Evolutionary conservation across 2,113 vertebrate species (phyloP).

Genomic region (Mustela nigripes): DNA sequence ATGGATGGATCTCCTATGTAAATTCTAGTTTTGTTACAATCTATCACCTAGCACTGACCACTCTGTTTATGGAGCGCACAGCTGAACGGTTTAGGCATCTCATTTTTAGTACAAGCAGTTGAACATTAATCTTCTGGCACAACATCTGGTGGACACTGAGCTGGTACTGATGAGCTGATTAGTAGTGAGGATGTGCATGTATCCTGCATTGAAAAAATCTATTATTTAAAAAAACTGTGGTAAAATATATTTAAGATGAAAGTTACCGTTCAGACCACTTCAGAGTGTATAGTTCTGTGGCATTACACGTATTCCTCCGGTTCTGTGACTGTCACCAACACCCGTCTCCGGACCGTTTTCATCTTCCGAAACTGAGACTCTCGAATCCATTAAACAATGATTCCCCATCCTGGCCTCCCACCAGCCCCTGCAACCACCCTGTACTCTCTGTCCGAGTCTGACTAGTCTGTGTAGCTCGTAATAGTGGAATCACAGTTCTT

Average conservation of each 20-base stretch:
- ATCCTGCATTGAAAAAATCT: background rate
- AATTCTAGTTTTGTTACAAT: constrained; percentile 18
- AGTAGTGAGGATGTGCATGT: background rate
- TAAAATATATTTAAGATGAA: background rate
- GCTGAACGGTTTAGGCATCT: background rate
- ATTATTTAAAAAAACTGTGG: background rate
- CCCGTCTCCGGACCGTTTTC: background rate
- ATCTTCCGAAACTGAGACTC: background rate
- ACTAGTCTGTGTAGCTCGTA: background rate
- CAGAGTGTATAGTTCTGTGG: background rate
- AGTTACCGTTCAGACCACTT: background rate
- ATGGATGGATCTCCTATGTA: background rate
- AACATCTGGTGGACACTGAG: background rate
- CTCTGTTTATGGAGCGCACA: background rate
- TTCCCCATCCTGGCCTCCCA: background rate
- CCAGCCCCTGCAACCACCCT: background rate
- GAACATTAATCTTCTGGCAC: background rate
- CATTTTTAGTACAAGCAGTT: background rate
- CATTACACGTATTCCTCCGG: background rate
- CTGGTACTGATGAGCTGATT: background rate
- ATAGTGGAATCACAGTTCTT: background rate
- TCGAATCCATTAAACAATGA: background rate
- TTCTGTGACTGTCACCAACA: background rate
- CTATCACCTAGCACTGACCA: background rate
- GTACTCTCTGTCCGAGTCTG: background rate